phyloP scores from a whole-genome alignment of 2,888 invertebrate species.

The Spicauda simplicius region DNA sequence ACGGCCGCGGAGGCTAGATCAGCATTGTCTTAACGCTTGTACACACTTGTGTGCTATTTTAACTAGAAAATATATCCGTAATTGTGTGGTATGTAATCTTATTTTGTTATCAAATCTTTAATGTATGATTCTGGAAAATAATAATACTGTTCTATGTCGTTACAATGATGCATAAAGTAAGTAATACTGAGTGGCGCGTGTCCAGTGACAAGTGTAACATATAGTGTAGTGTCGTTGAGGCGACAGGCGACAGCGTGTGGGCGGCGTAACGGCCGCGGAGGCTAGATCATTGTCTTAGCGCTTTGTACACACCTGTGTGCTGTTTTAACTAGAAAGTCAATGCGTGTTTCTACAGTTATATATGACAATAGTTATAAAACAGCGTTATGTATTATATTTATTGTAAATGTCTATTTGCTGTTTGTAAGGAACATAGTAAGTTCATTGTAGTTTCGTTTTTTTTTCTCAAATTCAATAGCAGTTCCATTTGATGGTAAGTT shows the following conservation, averaged over 20 bases:
- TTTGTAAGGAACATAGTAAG: too few species aligned
- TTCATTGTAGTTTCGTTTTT: too few species aligned
- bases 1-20: slow-evolving; percentile 51
- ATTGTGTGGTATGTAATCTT: too few species aligned
- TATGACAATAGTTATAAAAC: too few species aligned
- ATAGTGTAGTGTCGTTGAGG: slow-evolving; percentile 47
- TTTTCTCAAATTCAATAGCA: too few species aligned
- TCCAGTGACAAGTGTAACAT: slow-evolving; percentile 53
- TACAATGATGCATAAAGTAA: not conserved
- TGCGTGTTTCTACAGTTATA: too few species aligned
- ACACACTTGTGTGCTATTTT: not conserved
- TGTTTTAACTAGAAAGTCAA: not conserved
- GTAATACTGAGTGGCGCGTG: slow-evolving; percentile 11
- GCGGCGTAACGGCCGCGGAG: slow-evolving; percentile 68
- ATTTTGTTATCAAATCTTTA: too few species aligned
- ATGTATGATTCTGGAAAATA: too few species aligned
- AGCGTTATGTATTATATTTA: slow-evolving; percentile 69
- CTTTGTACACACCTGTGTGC: not conserved
- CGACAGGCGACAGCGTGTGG: slow-evolving; percentile 58
- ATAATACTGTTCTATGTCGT: not conserved
- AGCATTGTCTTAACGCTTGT: not conserved
- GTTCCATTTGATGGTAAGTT: too few species aligned
- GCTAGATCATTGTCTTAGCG: not conserved
- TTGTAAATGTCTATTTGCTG: too few species aligned
- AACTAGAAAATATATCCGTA: not conserved